phyloP scores from a whole-genome alignment of 2,113 vertebrate species.

The Indicator indicator region DNA sequence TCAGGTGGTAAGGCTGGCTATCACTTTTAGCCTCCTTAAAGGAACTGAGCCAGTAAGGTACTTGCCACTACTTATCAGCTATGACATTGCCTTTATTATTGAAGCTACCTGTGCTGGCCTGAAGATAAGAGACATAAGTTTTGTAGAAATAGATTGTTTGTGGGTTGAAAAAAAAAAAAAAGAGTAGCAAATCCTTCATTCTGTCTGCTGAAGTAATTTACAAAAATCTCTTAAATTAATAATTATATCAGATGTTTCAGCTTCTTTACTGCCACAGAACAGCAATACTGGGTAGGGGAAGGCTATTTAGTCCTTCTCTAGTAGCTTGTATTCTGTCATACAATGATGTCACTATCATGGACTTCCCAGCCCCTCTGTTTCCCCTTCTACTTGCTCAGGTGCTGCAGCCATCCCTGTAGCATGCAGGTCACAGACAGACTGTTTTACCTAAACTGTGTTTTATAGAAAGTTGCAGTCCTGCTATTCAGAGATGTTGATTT shows the following conservation, averaged over 20 bases:
- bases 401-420: not conserved
- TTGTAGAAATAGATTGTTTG: not conserved
- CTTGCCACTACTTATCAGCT: not conserved
- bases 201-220: not conserved
- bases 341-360: rapidly evolving
- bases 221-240: not conserved
- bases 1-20: not conserved
- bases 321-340: not conserved
- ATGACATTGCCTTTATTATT: not conserved
- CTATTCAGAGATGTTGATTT: conserved; percentile 1
- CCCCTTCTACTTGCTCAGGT: not conserved
- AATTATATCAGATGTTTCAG: not conserved
- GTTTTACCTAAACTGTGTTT: not conserved
- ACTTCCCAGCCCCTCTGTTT: not conserved
- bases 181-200: not conserved
- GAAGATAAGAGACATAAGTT: not conserved
- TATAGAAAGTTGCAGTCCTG: not conserved
- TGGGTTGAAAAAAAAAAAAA: not conserved
- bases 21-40: not conserved
- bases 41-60: not conserved
- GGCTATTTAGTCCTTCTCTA: not conserved
- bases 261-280: not conserved
- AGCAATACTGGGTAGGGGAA: not conserved
- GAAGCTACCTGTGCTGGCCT: not conserved
- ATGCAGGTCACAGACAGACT: not conserved